phyloP scores from a whole-genome alignment of 2,113 vertebrate genomes.

The Python bivittatus region DNA sequence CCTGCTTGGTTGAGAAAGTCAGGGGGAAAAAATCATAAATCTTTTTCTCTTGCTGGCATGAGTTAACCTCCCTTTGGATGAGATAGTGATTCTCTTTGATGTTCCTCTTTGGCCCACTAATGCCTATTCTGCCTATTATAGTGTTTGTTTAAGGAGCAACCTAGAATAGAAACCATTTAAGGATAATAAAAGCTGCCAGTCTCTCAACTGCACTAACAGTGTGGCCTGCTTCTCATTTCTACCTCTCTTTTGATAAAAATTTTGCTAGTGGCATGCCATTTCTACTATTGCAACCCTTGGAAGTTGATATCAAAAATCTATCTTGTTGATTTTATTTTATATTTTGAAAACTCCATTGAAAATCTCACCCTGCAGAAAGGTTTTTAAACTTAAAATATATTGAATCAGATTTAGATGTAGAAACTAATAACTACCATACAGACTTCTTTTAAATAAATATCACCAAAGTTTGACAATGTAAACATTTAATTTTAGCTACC shows the following conservation, averaged over 20 bases:
- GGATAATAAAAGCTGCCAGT: neutral
- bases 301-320: neutral
- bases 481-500: conserved; percentile 34
- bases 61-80: neutral
- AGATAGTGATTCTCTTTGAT: neutral
- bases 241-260: neutral
- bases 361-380: neutral
- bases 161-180: neutral
- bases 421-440: neutral
- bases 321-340: neutral
- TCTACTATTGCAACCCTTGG: neutral
- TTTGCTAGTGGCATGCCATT: neutral
- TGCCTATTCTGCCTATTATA: neutral
- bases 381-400: neutral
- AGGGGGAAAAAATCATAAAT: neutral
- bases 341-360: neutral
- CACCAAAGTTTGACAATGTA: neutral
- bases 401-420: neutral
- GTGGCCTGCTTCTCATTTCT: neutral
- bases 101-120: neutral
- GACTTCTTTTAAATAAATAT: neutral
- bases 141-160: neutral
- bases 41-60: neutral
- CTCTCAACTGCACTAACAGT: neutral
- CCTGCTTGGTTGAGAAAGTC: neutral